Evolutionary conservation across 2,113 vertebrate species (phyloP).

Genomic region (Fulica atra): DNA sequence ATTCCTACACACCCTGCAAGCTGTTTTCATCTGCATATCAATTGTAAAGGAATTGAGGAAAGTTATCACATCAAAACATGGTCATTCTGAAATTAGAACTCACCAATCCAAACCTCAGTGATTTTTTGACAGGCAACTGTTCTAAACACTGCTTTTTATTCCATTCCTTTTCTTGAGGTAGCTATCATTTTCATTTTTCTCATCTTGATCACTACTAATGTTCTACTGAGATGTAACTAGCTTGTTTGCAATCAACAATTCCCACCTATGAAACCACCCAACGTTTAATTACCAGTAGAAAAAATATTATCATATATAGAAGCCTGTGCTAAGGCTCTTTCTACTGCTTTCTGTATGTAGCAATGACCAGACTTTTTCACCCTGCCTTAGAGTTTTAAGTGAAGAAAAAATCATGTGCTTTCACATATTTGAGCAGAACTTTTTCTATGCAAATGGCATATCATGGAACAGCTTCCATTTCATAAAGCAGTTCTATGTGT

Average conservation of each 20-base stretch:
- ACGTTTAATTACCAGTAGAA: constrained; percentile 7
- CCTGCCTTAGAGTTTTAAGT: background rate
- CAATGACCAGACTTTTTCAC: background rate
- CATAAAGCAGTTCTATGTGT: background rate
- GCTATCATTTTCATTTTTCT: background rate
- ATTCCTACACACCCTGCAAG: background rate
- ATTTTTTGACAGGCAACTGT: background rate
- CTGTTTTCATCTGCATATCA: background rate
- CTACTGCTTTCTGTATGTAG: background rate
- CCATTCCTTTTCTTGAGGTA: constrained; percentile 36
- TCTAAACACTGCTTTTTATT: constrained; percentile 14
- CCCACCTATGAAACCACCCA: background rate
- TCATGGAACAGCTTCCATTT: background rate
- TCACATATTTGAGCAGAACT: background rate
- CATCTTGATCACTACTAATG: constrained; percentile 7
- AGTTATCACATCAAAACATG: background rate
- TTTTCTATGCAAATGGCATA: background rate
- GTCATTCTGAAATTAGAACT: background rate
- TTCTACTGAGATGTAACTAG: background rate
- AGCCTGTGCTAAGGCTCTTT: background rate
- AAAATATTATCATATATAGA: background rate
- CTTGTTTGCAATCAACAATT: constrained; percentile 26
- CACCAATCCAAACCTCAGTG: background rate
- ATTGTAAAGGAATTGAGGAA: background rate
- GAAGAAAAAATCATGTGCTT: background rate